Conservation (phyloP, 1,140 invertebrate species). For the Brachionus paranguensis region DNA sequence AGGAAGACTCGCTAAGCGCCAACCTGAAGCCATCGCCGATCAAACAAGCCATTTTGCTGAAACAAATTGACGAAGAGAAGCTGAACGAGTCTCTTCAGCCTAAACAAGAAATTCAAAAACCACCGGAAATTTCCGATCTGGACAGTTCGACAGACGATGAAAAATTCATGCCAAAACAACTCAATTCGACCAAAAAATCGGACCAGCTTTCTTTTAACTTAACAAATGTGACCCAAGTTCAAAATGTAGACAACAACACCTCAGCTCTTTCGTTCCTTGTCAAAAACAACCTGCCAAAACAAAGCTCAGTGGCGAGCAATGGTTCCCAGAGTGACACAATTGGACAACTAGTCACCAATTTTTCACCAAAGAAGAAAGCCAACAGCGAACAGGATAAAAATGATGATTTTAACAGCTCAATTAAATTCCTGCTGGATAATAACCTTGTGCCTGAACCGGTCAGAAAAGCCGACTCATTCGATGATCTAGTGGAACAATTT, state of each 20-base stretch:
- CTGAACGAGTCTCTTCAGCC: background rate
- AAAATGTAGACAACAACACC: background rate
- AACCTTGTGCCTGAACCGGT: background rate
- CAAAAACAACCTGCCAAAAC: constrained; percentile 17
- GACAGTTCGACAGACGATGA: constrained; percentile 27
- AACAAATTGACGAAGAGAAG: constrained; percentile 13
- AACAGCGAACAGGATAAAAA: background rate
- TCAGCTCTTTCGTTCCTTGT: constrained; percentile 28
- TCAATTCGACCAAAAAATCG: constrained; percentile 20
- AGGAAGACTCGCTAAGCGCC: background rate
- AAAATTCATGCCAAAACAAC: background rate
- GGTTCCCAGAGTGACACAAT: background rate
- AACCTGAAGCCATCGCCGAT: background rate
- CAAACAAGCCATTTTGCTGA: background rate
- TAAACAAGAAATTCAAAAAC: background rate
- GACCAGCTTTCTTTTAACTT: constrained; percentile 10
- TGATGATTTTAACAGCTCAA: background rate
- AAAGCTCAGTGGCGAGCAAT: background rate
- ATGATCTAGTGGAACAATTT: background rate
- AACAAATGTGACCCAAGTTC: background rate
- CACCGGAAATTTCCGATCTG: constrained; percentile 32
- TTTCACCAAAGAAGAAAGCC: background rate
- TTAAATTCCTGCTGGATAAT: constrained; percentile 24
- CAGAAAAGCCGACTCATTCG: background rate
- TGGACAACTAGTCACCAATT: background rate